phyloP scores from a whole-genome alignment of 2,888 invertebrate species.

The Thymelicus lineola region DNA sequence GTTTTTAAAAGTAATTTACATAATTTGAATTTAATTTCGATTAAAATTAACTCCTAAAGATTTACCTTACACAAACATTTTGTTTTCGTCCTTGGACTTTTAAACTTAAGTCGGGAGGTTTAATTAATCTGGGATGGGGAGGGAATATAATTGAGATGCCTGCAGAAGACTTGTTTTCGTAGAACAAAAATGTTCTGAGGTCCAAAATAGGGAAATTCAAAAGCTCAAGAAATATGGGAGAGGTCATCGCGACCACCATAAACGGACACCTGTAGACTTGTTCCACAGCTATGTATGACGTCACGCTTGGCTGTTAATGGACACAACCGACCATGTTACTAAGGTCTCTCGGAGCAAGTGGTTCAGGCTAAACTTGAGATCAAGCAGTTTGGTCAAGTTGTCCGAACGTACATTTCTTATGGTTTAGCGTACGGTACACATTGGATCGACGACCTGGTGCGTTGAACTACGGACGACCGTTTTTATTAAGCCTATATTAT shows the following conservation, averaged over 20 bases:
- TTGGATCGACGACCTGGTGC: constrained; percentile 78
- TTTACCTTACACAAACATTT: too few species aligned
- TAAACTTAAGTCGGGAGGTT: too few species aligned
- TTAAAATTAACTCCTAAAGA: too few species aligned
- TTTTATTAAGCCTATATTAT: constrained; percentile 57
- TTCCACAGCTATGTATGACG: constrained; percentile 74
- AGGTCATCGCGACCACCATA: constrained; percentile 60
- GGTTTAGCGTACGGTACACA: constrained; percentile 75
- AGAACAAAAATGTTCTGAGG: neutral
- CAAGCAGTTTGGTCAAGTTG: constrained; percentile 68
- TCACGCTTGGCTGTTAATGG: constrained; percentile 66
- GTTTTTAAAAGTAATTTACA: too few species aligned
- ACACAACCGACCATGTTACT: constrained; percentile 58
- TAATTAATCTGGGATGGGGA: too few species aligned
- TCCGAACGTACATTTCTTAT: constrained; percentile 74
- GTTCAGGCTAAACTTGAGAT: constrained; percentile 56
- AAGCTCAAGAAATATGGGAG: constrained; percentile 50
- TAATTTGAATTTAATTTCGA: too few species aligned
- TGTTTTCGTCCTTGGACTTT: too few species aligned
- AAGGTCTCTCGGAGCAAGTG: constrained; percentile 61
- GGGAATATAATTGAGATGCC: too few species aligned
- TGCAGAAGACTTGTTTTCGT: neutral
- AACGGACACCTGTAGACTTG: constrained; percentile 73
- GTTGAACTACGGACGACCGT: constrained; percentile 75
- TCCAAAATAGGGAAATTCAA: neutral